Evolutionary conservation across 2,797 vertebrate species (phyloP), one percentile per base, ranked within the genome.

Genomic region (Meriones psammophilus): DNA sequence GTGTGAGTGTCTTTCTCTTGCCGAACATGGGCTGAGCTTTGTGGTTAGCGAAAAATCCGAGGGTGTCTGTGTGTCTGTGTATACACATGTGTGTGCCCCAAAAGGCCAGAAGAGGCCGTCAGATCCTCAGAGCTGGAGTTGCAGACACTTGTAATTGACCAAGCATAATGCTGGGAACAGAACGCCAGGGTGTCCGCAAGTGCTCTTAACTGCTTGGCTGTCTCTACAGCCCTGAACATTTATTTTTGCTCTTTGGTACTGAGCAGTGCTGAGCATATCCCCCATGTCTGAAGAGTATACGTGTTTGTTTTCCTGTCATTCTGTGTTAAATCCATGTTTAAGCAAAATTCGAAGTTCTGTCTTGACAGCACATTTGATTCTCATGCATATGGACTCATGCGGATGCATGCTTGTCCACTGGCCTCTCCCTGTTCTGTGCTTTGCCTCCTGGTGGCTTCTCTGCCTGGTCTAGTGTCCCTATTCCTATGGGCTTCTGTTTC

Each of bases 241-340:
- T 87, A 17, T 58, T 76, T 79, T 92, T 89, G 14, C 56, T 96
- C 20, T 88, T 66, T 89, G 30, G 84, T 94, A 4, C 50, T 54
- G 56, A 95, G 26, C 58, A 24, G 64, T 69, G 13, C 1, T 33
- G 28, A 88, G 1, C 8, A 88, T 58, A 84, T 89, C 56, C 64
- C 46, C 60, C 33, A 81, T 12, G 18, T 77, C 50, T 66, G 46
- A 91, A 88, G 71, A 9, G 8, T 71, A 14, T 66, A 58, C 88
- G 15, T 85, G 39, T 80, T 88, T 89, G 28, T 88, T 95, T 84
- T 92, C 56, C 58, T 78, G 22, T 33, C 30, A 36, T 78, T 54
- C 88, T 87, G 88, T 93, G 91, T 58, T 56, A 89, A 76, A 69
- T 68, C 22, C 22, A 91, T 73, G 42, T 86, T 93, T 92, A 94